Conservation (phyloP, 2,888 invertebrate genomes). For the Acutogordius australiensis region DNA sequence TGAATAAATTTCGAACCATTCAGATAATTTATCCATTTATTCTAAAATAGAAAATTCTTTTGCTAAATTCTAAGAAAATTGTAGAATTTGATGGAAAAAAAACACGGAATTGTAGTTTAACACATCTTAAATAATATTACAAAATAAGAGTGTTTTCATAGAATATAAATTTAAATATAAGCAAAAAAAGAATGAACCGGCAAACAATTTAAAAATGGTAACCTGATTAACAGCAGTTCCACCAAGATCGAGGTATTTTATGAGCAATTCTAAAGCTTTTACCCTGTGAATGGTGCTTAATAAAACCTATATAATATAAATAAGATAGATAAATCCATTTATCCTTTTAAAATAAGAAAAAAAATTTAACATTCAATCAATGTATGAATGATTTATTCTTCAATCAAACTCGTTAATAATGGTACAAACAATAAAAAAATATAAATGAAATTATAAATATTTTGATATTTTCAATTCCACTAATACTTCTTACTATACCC, state of each 20-base stretch:
- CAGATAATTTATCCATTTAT: not conserved
- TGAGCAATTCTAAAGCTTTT: constrained; percentile 66
- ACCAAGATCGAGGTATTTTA: constrained; percentile 68
- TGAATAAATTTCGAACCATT: not conserved
- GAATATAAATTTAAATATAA: not conserved
- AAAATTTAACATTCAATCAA: too few species aligned
- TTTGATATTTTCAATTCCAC: too few species aligned
- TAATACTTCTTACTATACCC: too few species aligned
- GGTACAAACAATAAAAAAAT: too few species aligned
- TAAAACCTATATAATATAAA: not conserved
- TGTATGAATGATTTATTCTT: too few species aligned
- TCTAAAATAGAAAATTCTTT: too few species aligned
- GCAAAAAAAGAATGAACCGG: not conserved
- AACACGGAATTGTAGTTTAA: not conserved
- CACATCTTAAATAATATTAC: not conserved
- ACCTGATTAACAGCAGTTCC: constrained; percentile 67
- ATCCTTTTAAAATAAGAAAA: too few species aligned
- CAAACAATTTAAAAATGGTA: constrained; percentile 13
- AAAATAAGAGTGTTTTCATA: too few species aligned
- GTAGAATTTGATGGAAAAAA: not conserved
- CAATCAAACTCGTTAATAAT: too few species aligned
- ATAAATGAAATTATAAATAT: too few species aligned
- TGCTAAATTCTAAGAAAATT: too few species aligned
- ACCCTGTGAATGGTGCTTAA: constrained; percentile 54
- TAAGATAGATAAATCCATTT: not conserved